phyloP scores from a whole-genome alignment of 2,113 vertebrate species.

The Tursiops truncatus region DNA sequence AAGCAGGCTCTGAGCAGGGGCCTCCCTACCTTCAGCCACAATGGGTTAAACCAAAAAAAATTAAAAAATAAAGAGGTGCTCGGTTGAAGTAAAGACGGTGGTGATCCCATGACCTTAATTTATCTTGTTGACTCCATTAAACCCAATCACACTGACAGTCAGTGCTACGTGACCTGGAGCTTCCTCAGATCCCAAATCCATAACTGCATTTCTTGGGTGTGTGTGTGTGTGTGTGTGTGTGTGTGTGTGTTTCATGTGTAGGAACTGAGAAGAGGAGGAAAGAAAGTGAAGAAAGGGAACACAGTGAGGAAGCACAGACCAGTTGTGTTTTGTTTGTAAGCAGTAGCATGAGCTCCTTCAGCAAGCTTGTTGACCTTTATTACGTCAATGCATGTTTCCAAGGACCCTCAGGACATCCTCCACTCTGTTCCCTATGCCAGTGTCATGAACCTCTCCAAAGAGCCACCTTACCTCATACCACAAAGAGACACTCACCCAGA shows the following conservation, averaged over 20 bases:
- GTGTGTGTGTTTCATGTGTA: not conserved
- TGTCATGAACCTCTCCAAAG: not conserved
- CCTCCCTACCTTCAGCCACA: not conserved
- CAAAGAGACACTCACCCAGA: not conserved
- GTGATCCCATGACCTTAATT: not conserved
- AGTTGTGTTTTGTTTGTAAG: not conserved
- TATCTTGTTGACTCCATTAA: not conserved
- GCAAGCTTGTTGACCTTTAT: not conserved
- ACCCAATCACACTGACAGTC: not conserved
- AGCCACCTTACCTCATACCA: not conserved
- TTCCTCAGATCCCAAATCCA: not conserved
- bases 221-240: too few species aligned
- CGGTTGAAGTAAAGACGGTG: accelerated
- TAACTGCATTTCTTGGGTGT: not conserved
- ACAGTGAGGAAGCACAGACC: too few species aligned
- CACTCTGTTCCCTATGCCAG: not conserved
- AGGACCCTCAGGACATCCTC: not conserved
- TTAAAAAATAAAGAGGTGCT: too few species aligned
- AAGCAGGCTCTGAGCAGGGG: not conserved
- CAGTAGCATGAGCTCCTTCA: not conserved
- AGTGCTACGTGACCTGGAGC: not conserved
- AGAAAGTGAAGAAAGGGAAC: not conserved
- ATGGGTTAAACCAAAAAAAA: not conserved
- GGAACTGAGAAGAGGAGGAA: not conserved
- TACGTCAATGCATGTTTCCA: not conserved